Base-by-base conservation (phyloP, 2,113 vertebrate species). In the Corapipo altera region DNA sequence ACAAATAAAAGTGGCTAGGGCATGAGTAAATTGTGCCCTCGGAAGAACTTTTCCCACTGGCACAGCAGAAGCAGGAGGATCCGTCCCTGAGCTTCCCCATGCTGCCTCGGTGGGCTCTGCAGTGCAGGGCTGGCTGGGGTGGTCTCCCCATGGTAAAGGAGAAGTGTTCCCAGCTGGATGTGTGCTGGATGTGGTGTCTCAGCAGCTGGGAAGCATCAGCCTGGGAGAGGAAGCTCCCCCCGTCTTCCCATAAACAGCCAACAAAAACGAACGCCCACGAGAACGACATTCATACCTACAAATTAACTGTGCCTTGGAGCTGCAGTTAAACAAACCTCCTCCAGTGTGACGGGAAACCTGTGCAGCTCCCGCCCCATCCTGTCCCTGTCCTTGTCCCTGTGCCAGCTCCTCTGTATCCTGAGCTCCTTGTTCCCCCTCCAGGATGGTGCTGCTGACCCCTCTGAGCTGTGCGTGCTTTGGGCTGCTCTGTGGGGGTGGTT, bases 381-480 rank as follows among this genome's bases (percentile, higher is more conserved):
- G 37, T 43, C 39, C 72, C 58, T 10, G 9, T 91, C 57, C 75
- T 32, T 43, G 28, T n/a, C 57, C 84, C 48, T 0, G 1, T 26
- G 61, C 83, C 41, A 54, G 62, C 37, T 73, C 30, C 19, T 9
- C 51, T 1, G 2, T 1, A 2, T 27, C 66, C 71, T 1, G 0
- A 57, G 17, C 26, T 17, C 41, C 26, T 21, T 2, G 2, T 18
- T 83, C 10, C 26, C 66, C 35, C 57, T 55, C 2, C 58, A 52
- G 88, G 64, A 26, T 0, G 17, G 30, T 35, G 65, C 74, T 85
- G 70, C 66, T 62, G 86, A 27, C 35, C 41, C 30, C 73, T 37
- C 43, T 0, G 2, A 49, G 57, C 6, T 80, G 37, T 33, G 28
- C 2, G 0, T 18, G 58, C 5, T 37, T 44, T 2, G 4, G 26